Evolutionary conservation across 2,797 vertebrate species (phyloP).

Genomic region (Coranthus polyacanthus): DNA sequence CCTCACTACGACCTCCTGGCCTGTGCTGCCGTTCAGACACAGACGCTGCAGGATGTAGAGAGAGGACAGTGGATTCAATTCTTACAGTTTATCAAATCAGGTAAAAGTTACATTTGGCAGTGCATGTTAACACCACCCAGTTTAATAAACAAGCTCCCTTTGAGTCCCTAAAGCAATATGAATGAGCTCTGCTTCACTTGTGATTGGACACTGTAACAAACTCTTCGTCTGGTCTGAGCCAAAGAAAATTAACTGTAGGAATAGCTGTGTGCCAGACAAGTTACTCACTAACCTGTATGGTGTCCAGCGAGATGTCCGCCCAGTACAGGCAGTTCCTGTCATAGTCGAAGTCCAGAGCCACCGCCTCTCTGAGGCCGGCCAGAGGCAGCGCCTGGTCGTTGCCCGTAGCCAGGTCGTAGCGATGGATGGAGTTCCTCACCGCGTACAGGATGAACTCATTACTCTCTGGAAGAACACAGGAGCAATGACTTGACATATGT

Average conservation of each 20-base stretch:
- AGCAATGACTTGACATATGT: too few species aligned
- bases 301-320: slow-evolving; percentile 95
- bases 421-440: slow-evolving; percentile 93
- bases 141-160: neutral
- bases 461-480: slow-evolving; percentile 86
- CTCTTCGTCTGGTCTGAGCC: neutral
- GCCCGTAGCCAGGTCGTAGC: slow-evolving; percentile 94
- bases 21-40: slow-evolving; percentile 94
- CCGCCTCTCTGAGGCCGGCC: slow-evolving; percentile 89
- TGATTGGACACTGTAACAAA: too few species aligned
- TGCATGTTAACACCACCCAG: neutral
- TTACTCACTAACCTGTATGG: slow-evolving; percentile 90
- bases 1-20: slow-evolving; percentile 93
- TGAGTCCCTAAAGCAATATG: neutral
- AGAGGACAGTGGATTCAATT: neutral
- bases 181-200: neutral
- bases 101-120: neutral
- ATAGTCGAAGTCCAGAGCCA: slow-evolving; percentile 97
- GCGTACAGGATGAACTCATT: slow-evolving; percentile 98
- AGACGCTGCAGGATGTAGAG: slow-evolving; percentile 81
- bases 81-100: too few species aligned
- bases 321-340: slow-evolving; percentile 97
- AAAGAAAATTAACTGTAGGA: neutral
- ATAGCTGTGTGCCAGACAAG: neutral
- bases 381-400: slow-evolving; percentile 92